Evolutionary conservation across 2,888 invertebrate genomes (phyloP).

Genomic region (Protonemura montana): DNA sequence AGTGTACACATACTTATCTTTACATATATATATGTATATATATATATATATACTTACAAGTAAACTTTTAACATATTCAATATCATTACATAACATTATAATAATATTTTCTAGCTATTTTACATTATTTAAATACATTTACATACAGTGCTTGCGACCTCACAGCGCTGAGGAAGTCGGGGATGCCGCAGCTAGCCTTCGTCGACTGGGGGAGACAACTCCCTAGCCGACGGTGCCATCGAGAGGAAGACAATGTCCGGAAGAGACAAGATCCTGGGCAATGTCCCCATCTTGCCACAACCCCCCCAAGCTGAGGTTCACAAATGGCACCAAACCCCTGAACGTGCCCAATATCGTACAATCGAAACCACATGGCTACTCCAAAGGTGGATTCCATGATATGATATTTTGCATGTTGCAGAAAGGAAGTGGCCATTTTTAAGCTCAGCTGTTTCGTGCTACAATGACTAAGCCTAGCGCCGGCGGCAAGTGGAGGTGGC

Average conservation of each 20-base stretch:
- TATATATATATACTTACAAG: conserved; percentile 9
- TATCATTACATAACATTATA: neutral
- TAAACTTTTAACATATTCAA: neutral
- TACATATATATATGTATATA: neutral
- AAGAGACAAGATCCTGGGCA: neutral
- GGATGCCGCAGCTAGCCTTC: neutral
- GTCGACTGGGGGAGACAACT: neutral
- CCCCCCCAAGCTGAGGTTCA: neutral
- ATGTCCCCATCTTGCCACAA: neutral
- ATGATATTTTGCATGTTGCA: no score
- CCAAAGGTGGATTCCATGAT: no score
- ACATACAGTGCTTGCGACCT: neutral
- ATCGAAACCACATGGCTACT: no score
- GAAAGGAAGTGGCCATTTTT: no score
- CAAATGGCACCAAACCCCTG: no score
- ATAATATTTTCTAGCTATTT: neutral
- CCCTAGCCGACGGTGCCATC: neutral
- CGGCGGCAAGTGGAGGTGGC: neutral
- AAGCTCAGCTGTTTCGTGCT: neutral
- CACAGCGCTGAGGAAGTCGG: neutral
- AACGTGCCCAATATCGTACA: no score
- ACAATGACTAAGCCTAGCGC: neutral
- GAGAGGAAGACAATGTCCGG: neutral
- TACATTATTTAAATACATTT: conserved; percentile 8
- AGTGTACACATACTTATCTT: neutral